phyloP scores from a whole-genome alignment of 1,140 invertebrate genomes.

The Chlorops oryzae region DNA sequence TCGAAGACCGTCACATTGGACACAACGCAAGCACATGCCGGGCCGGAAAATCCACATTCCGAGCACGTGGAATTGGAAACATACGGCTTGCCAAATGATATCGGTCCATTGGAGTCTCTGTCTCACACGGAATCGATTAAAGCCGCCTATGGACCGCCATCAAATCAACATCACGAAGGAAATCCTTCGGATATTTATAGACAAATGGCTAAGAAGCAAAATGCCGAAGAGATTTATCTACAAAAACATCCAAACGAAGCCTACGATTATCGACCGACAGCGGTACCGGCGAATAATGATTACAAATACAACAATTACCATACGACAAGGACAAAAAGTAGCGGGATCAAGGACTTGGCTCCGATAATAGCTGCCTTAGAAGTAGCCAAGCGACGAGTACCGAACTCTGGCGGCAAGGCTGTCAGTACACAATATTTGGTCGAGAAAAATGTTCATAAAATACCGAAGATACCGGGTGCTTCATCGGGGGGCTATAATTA shows the following conservation, averaged over 20 bases:
- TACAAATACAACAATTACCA: constrained; percentile 15
- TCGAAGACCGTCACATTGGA: constrained; percentile 39
- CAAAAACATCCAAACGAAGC: constrained; percentile 43
- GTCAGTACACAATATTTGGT: constrained; percentile 30
- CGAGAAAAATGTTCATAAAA: constrained; percentile 40
- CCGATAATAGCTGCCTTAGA: constrained; percentile 43
- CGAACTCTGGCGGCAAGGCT: background rate
- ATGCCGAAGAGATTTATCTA: constrained; percentile 34
- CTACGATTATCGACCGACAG: constrained; percentile 32
- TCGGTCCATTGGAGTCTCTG: constrained; percentile 38
- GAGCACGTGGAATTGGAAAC: constrained; percentile 10
- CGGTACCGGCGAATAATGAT: background rate
- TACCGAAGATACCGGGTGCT: constrained; percentile 19
- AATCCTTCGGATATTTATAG: constrained; percentile 38
- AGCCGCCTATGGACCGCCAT: constrained; percentile 28
- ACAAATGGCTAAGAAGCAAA: constrained; percentile 38
- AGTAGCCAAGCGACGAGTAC: constrained; percentile 34
- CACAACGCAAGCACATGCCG: constrained; percentile 29
- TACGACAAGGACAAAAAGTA: constrained; percentile 22
- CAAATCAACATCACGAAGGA: background rate
- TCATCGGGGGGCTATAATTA: constrained; percentile 23
- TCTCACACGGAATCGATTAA: constrained; percentile 45
- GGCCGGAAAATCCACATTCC: no score
- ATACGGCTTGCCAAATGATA: constrained; percentile 32
- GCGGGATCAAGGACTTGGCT: constrained; percentile 34